A percentile compares a stretch with the other conserved stretches of the same genome.
Conservation (phyloP, 2,888 invertebrate genomes). For the Drosophila anomalata region DNA sequence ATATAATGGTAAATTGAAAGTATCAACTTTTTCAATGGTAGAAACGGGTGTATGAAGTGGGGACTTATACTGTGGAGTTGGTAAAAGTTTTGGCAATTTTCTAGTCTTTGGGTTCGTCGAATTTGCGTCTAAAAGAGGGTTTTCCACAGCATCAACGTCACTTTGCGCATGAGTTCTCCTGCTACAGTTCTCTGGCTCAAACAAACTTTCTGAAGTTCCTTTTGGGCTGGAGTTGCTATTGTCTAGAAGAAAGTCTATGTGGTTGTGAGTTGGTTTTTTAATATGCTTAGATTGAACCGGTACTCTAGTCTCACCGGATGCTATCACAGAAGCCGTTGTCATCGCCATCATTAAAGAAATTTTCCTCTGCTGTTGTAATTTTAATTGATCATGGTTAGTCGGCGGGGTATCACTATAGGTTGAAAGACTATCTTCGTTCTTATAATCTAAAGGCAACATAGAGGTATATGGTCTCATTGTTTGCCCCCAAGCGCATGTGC, state of each 20-base stretch:
- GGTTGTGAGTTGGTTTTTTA: constrained; percentile 26
- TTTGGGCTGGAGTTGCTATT: constrained; percentile 22
- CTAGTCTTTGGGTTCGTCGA: constrained; percentile 50
- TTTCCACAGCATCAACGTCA: constrained; percentile 6
- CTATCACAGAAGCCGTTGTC: constrained; percentile 82
- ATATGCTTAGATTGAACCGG: constrained; percentile 54
- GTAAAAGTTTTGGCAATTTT: constrained; percentile 79
- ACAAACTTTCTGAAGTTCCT: constrained; percentile 40
- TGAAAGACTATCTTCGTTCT: constrained; percentile 78
- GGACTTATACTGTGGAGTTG: constrained; percentile 61
- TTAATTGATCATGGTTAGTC: constrained; percentile 53
- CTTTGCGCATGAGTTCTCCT: constrained; percentile 2
- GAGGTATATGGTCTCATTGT: constrained; percentile 76
- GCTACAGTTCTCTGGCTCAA: constrained; percentile 22
- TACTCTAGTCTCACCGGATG: constrained; percentile 79
- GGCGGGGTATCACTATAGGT: constrained; percentile 73
- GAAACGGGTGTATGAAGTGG: constrained; percentile 17
- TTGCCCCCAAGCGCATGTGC: constrained; percentile 48
- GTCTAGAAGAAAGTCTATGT: constrained; percentile 8
- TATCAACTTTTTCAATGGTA: constrained; percentile 7
- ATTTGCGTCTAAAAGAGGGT: constrained; percentile 5
- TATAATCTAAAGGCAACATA: constrained; percentile 84
- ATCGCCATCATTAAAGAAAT: constrained; percentile 77
- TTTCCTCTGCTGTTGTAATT: constrained; percentile 68
- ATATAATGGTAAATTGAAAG: constrained; percentile 16